phyloP scores from a whole-genome alignment of 2,888 invertebrate species.

The Ferrisia virgata region DNA sequence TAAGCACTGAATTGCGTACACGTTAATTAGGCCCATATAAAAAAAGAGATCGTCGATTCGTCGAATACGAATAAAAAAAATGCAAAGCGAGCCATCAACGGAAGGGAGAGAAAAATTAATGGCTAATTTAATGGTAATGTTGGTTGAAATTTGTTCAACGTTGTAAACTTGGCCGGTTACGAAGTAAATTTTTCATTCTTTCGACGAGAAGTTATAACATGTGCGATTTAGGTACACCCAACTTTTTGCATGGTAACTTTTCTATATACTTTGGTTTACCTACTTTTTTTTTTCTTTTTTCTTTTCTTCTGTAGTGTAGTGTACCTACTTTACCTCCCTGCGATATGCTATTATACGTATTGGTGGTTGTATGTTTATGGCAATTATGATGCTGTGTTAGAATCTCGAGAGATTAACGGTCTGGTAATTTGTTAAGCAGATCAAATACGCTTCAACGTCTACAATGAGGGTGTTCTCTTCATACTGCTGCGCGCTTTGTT shows the following conservation, averaged over 20 bases:
- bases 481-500: not conserved
- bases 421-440: conserved; percentile 8
- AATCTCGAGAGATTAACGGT: conserved; percentile 9
- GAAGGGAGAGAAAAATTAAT: not conserved
- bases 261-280: not conserved
- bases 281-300: not conserved
- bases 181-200: conserved; percentile 9
- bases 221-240: not conserved
- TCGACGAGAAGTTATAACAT: not conserved
- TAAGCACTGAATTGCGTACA: not conserved
- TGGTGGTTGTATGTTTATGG: conserved; percentile 12
- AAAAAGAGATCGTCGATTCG: not conserved
- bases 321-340: not conserved
- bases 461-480: not conserved
- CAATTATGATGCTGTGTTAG: not conserved
- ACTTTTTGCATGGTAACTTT: not conserved
- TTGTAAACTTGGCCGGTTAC: conserved; percentile 9
- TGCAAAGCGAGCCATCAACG: not conserved
- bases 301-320: not conserved
- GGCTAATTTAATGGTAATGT: not conserved
- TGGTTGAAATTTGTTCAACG: not conserved
- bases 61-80: too few species aligned
- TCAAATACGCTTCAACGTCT: conserved; percentile 9
- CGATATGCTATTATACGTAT: not conserved
- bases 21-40: not conserved